Percentiles rank a stretch among this genome's conserved stretches.
Conservation (phyloP, 2,888 invertebrate genomes). For the Cheilosia soror region DNA sequence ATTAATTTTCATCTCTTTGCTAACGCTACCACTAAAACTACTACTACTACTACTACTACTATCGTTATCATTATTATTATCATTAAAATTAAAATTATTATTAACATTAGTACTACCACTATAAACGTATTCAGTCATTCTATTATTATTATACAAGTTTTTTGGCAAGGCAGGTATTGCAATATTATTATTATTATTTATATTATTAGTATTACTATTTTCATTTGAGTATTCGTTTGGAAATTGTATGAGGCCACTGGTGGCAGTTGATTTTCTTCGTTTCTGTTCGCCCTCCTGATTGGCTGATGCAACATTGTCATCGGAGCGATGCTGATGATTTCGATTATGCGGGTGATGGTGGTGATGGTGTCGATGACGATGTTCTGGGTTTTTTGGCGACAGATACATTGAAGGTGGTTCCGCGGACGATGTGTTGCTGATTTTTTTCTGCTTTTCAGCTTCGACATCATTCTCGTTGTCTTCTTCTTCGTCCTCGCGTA, state of each 20-base stretch:
- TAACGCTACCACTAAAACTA: conserved; percentile 27
- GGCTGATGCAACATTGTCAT: conserved; percentile 1
- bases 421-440: conserved; percentile 16
- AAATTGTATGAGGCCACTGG: conserved; percentile 77
- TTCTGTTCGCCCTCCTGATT: conserved; percentile 44
- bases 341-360: conserved; percentile 43
- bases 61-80: conserved; percentile 74
- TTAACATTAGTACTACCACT: conserved; percentile 71
- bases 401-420: conserved; percentile 55
- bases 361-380: conserved; percentile 60
- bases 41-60: conserved; percentile 60
- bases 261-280: conserved; percentile 68
- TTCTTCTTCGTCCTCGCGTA: conserved; percentile 54
- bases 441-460: conserved; percentile 45
- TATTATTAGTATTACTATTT: conserved; percentile 78
- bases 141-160: conserved; percentile 81
- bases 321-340: conserved; percentile 4
- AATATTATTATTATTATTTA: conserved; percentile 77
- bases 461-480: conserved; percentile 56
- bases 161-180: conserved; percentile 84
- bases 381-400: conserved; percentile 55
- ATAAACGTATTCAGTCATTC: conserved; percentile 75
- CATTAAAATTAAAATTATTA: conserved; percentile 58
- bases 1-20: conserved; percentile 52
- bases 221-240: conserved; percentile 83